Evolutionary conservation across 2,888 invertebrate species (phyloP), one percentile per base, ranked within the genome.

Genomic region (Drosophila demipolita): DNA sequence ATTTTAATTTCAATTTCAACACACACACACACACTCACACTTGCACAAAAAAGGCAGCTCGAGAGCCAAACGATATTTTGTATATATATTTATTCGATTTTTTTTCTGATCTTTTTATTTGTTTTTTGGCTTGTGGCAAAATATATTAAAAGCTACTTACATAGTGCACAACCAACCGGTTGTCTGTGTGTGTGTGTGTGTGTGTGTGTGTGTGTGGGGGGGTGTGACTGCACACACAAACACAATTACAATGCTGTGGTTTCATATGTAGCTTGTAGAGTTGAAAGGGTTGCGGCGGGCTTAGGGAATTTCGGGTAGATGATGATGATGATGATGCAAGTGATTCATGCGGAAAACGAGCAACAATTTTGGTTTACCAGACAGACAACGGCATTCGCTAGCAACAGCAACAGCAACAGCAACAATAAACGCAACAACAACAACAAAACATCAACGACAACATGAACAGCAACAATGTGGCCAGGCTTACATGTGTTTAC

Each of bases 341-440:
- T 87, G 86, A 86, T 86, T 86, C 86, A 86, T 82, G 86, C 80
- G 86, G 87, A 86, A 86, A 86, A 87, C 86, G 83, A 86, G 87
- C 87, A 86, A 86, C 86, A 86, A 86, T 87, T 87, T 86, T 82
- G 87, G 87, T 87, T 87, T 83, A 87, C 86, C 87, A 87, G 85
- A 81, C 83, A 83, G 80, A 85, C 86, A 83, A 85, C 83, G 79
- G 59, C 83, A 81, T 77, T 66, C 59, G 69, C 60, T 69, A 42
- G 52, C 61, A 65, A 48, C 73, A 66, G 66, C 66, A 73, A 57
- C 58, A 69, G 48, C 58, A 75, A 55, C 71, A 73, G 40, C 55
- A 57, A 32, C 50, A 55, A 40, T 61, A 61, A 50, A 68, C 64
- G 66, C 68, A 73, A 52, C 55, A 63, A 45, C 63, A 74, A 62